These are phyloP conservation scores for Epicampocera succincta DNA, from an alignment of 2,888 invertebrate species.

Conservation along the genomic window DNA sequence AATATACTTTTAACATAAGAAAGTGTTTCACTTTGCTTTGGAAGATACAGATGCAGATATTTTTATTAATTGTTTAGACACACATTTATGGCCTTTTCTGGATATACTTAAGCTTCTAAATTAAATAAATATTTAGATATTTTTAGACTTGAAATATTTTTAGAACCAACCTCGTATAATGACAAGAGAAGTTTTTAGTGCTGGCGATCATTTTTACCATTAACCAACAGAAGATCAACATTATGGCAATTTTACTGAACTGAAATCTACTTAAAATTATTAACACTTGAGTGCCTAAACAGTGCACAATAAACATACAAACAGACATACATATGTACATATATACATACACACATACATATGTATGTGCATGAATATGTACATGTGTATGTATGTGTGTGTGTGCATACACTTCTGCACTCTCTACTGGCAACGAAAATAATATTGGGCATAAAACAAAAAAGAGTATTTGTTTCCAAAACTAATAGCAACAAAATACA, in stretches of 20 bases:
- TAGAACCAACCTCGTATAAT: not conserved
- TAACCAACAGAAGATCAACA: slow-evolving; percentile 31
- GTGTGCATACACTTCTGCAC: not conserved
- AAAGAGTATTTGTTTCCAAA: slow-evolving; percentile 4
- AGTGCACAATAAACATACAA: slow-evolving; percentile 41
- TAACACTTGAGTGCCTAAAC: slow-evolving; percentile 65
- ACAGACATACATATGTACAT: too few relatives aligned
- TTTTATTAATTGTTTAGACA: too few relatives aligned
- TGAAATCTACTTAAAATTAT: slow-evolving; percentile 58
- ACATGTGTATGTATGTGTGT: not conserved
- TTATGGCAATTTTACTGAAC: slow-evolving; percentile 34
- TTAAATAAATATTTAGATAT: too few relatives aligned
- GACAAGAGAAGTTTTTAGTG: not conserved
- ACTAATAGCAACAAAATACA: slow-evolving; percentile 15
- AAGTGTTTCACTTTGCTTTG: too few relatives aligned
- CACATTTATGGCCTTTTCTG: too few relatives aligned
- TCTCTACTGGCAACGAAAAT: too few relatives aligned
- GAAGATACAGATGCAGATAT: too few relatives aligned
- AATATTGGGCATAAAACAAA: not conserved
- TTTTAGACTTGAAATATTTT: not conserved
- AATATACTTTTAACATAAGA: too few relatives aligned
- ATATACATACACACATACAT: slow-evolving; percentile 1
- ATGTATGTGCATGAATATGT: not conserved
- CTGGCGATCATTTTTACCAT: slow-evolving; percentile 2
- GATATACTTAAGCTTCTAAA: too few relatives aligned